phyloP scores from a whole-genome alignment of 2,888 invertebrate genomes.

The Heteromurus nitidus region DNA sequence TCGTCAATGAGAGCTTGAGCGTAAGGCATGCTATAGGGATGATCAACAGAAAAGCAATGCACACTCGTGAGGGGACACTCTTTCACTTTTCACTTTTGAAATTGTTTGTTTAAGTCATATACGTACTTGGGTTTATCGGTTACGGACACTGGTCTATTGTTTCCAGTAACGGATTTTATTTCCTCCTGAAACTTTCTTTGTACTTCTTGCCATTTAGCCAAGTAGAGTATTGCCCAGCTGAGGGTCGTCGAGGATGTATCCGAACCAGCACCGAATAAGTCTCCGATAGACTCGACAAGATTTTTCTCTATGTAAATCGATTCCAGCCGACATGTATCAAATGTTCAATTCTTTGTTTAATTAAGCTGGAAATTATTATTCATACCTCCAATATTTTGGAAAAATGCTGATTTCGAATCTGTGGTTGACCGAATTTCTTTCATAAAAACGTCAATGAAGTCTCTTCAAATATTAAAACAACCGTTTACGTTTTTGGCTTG shows the following conservation, averaged over 20 bases:
- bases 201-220: slow-evolving; percentile 37
- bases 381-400: background rate
- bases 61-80: background rate
- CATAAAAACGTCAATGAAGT: slow-evolving; percentile 54
- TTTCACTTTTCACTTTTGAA: too few relatives aligned
- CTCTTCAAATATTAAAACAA: slow-evolving; percentile 26
- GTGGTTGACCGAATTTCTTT: slow-evolving; percentile 41
- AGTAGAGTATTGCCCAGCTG: slow-evolving; percentile 51
- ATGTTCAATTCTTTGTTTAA: background rate
- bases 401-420: slow-evolving; percentile 46
- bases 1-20: slow-evolving; percentile 38
- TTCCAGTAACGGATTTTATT: slow-evolving; percentile 53
- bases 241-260: slow-evolving; percentile 34
- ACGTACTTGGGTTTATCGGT: background rate
- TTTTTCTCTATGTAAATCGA: too few relatives aligned
- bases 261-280: background rate
- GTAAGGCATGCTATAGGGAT: slow-evolving; percentile 47
- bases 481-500: too few relatives aligned
- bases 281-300: background rate
- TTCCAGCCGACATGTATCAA: too few relatives aligned
- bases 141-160: background rate
- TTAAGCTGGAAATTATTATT: background rate
- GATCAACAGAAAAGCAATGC: background rate
- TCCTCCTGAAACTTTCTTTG: slow-evolving; percentile 58
- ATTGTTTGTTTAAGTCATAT: too few relatives aligned